phyloP scores from a whole-genome alignment of 1,140 invertebrate species.

The Panagrolaimus sp. region DNA sequence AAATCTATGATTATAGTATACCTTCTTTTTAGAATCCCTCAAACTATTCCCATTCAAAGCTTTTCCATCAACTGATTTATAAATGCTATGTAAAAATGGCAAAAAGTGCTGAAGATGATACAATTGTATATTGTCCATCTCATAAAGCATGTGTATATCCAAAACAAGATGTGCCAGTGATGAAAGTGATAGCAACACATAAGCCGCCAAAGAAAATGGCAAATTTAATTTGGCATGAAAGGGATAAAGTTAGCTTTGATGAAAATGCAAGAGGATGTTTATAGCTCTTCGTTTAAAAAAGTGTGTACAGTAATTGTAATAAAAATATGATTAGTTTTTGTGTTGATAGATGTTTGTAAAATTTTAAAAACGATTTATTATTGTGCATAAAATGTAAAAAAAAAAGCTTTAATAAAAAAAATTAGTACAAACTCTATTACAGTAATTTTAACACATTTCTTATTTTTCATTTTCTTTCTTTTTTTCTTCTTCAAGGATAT shows the following conservation, averaged over 20 bases:
- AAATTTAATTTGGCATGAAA: neutral
- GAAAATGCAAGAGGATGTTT: neutral
- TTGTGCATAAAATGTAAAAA: too few species aligned
- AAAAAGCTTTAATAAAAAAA: too few species aligned
- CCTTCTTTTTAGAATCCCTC: neutral
- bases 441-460: too few species aligned
- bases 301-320: too few species aligned
- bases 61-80: neutral
- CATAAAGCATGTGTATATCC: constrained; percentile 2
- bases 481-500: neutral
- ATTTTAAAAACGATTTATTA: too few species aligned
- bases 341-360: too few species aligned
- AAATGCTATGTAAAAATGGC: neutral
- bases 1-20: too few species aligned
- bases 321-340: too few species aligned
- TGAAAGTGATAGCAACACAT: neutral
- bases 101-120: neutral
- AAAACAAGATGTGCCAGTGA: neutral
- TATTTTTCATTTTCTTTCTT: too few species aligned
- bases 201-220: neutral
- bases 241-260: neutral
- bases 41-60: neutral
- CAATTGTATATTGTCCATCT: neutral
- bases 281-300: neutral
- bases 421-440: too few species aligned